These are phyloP conservation scores for Hippocampus zosterae DNA, from an alignment of 2,113 vertebrate genomes.

Conservation along the genomic window DNA sequence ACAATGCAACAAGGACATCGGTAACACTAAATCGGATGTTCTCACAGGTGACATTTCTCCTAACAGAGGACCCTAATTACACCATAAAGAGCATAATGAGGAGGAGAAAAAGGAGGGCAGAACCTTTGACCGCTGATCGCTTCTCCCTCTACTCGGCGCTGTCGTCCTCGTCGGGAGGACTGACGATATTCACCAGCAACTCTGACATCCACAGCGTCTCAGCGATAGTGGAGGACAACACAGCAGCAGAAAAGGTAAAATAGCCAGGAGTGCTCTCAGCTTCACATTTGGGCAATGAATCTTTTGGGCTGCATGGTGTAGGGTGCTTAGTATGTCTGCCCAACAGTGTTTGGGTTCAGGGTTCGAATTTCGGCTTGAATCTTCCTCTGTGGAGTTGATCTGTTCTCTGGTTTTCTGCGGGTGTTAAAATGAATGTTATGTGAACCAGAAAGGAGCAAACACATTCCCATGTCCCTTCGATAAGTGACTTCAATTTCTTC, in stretches of 20 bases:
- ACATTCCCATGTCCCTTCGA: background rate
- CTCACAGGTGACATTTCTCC: slow-evolving; percentile 79
- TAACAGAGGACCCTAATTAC: slow-evolving; percentile 77
- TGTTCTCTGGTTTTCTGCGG: too few relatives aligned
- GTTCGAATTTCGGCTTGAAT: too few relatives aligned
- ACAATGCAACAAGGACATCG: background rate
- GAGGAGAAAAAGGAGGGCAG: slow-evolving; percentile 53
- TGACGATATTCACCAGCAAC: slow-evolving; percentile 81
- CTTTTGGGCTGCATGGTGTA: too few relatives aligned
- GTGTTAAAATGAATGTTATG: too few relatives aligned
- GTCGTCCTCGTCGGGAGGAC: slow-evolving; percentile 77
- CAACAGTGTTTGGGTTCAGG: too few relatives aligned
- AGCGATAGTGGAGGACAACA: slow-evolving; percentile 74
- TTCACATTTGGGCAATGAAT: too few relatives aligned
- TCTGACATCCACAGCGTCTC: slow-evolving; percentile 76
- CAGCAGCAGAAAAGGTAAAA: slow-evolving; percentile 65
- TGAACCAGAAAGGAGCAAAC: too few relatives aligned
- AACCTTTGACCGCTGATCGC: slow-evolving; percentile 67
- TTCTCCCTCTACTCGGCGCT: slow-evolving; percentile 79
- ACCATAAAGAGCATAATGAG: slow-evolving; percentile 3
- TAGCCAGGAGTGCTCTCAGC: background rate
- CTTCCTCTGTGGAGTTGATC: too few relatives aligned
- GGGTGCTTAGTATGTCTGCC: too few relatives aligned
- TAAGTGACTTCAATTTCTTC: background rate
- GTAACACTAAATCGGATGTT: background rate